Percentiles rank a stretch among this genome's conserved stretches.
These are phyloP conservation scores for Drosophila insularis DNA, from an alignment of 1,140 invertebrate genomes.

Conservation along the genomic window DNA sequence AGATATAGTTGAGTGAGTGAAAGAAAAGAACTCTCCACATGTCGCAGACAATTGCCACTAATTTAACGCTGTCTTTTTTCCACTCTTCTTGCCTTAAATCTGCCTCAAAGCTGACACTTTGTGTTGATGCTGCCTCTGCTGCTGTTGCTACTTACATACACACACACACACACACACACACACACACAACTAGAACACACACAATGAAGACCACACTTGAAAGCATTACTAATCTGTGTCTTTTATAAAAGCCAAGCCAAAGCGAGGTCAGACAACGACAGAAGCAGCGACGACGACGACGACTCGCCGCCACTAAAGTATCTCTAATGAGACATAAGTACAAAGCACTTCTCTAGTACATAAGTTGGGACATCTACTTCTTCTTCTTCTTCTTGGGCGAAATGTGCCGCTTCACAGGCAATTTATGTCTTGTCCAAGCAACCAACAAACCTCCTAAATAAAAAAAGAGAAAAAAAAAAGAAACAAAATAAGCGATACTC, in stretches of 20 bases:
- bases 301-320: conserved; percentile 70
- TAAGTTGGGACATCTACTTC: conserved; percentile 50
- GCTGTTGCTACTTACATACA: conserved; percentile 68
- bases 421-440: conserved; percentile 38
- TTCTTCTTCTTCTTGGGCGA: conserved; percentile 17
- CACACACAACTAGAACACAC: background rate
- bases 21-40: conserved; percentile 51
- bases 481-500: background rate
- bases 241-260: conserved; percentile 68
- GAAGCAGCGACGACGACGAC: conserved; percentile 16
- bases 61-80: conserved; percentile 70
- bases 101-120: conserved; percentile 78
- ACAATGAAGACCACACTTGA: conserved; percentile 54
- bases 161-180: conserved; percentile 24
- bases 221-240: conserved; percentile 77
- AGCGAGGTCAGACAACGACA: conserved; percentile 58
- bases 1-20: conserved; percentile 8
- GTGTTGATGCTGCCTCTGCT: conserved; percentile 34
- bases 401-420: conserved; percentile 27
- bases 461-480: background rate
- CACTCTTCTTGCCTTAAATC: conserved; percentile 73
- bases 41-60: conserved; percentile 79
- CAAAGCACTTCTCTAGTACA: conserved; percentile 59
- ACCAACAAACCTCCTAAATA: background rate
- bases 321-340: conserved; percentile 78